A percentile compares a stretch with the other conserved stretches of the same genome.
These are phyloP conservation scores for Odontamblyopus lacepedii DNA, from an alignment of 2,797 vertebrate species.

Conservation along the genomic window DNA sequence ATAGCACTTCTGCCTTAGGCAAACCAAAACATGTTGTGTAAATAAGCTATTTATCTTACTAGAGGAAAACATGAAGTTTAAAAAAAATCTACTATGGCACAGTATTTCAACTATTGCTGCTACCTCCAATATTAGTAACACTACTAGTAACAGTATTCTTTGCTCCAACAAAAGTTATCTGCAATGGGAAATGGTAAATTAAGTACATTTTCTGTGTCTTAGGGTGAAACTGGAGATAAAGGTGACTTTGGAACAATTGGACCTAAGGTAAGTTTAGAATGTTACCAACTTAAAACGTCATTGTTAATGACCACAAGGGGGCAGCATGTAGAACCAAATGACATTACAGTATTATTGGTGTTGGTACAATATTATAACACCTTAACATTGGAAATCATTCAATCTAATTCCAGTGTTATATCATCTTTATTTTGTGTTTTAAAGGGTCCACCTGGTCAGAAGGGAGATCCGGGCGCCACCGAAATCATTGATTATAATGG, in stretches of 20 bases:
- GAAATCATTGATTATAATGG: conserved; percentile 99
- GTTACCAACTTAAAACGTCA: not conserved
- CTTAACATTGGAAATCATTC: not conserved
- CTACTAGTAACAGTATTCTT: too few species aligned
- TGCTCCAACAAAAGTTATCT: not conserved
- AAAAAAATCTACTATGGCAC: too few species aligned
- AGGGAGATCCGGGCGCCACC: conserved; percentile 94
- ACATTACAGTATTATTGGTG: not conserved
- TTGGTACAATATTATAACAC: too few species aligned
- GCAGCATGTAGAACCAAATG: conserved; percentile 17
- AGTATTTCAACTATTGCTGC: too few species aligned
- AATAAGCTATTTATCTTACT: too few species aligned
- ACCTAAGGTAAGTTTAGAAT: conserved; percentile 80
- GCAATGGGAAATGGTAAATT: not conserved
- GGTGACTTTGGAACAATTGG: conserved; percentile 86
- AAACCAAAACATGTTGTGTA: too few species aligned
- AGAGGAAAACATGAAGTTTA: too few species aligned
- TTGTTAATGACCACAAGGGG: conserved; percentile 32
- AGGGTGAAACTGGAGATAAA: conserved; percentile 92
- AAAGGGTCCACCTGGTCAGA: conserved; percentile 94
- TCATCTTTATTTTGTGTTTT: conserved; percentile 21
- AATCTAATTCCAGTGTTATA: not conserved
- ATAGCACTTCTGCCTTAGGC: too few species aligned
- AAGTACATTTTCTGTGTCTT: conserved; percentile 16
- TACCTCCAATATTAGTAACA: too few species aligned